Base-by-base conservation (phyloP, 2,797 vertebrate species). In the Tiaroga cobitis region DNA sequence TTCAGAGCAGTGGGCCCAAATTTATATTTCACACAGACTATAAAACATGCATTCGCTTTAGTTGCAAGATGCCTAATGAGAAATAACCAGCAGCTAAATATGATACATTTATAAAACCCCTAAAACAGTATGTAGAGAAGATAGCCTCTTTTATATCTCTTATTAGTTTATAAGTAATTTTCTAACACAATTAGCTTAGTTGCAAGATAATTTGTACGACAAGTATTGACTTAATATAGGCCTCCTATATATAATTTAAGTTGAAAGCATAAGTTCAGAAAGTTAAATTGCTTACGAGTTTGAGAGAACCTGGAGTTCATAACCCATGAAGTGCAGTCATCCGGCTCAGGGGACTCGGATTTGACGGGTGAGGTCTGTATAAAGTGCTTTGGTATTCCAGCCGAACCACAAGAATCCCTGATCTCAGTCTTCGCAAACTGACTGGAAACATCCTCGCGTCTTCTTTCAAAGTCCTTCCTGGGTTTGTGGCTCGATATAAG, bases 301-400 rank as follows among this genome's bases (percentile, higher is more conserved):
- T 94, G 93, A 7, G 92, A 77, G 61, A 91, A 93, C 6, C 86
- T 82, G 43, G 89, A 81, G 89, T 37, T 85, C 63, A 83, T 82
- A 41, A 90, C 83, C 94, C 95, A 95, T 0, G 90, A 68, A 0
- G 90, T 80, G 74, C 92, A 92, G 80, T 95, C 94, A 46, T 95
- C 95, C 0, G 93, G 49, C 86, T 95, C 94, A 0, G 94, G 94
- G 0, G 91, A 88, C 83, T 95, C 95, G 5, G 94, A 93, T 80
- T 94, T 94, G 0, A 95, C 92, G 80, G 94, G 94, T 4, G 94
- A 94, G 3, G 86, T 84, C 2, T 93, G 91, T 49, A 89, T 84
- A 13, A 86, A 81, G 34, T 82, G 90, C 67, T 84, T 89, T 3
- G 61, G 82, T 74, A 86, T 83, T 4, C 86, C 90, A 26, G 73